Base-by-base conservation (phyloP, 2,888 invertebrate species). In the Cerastoderma edule region DNA sequence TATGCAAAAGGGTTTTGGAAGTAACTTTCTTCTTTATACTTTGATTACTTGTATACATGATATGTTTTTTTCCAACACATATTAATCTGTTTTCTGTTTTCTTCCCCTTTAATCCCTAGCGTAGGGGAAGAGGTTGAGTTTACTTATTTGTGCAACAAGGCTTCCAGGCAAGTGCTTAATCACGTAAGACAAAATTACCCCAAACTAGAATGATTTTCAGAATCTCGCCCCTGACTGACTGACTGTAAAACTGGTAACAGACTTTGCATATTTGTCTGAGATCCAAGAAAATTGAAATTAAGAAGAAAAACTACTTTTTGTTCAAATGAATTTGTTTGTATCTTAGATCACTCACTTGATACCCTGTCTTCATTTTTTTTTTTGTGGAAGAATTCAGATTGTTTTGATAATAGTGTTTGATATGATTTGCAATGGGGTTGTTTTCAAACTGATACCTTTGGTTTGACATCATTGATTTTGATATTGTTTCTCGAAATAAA, bases 21-120 rank as follows among this genome's bases (percentile, higher is more conserved):
- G 39, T 39, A 39, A 39, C 8, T 16, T 10, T 78, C 64, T 39
- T 53, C 22, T 39, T 50, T n/a, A 50, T 24, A 27, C 24, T 24
- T 50, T 10, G 24, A 2, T 27, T 50, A 27, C 54, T 54, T 30
- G 33, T 48, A 33, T 50, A 46, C 24, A 33, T 39, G 67, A 24
- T 57, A n/a, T 50, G 27, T 67, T 60, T 60, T 27, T 60, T 19
- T 60, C 64, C 71, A 81, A 75, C 68, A 74, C 67, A 74, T 79
- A 79, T 80, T 84, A 84, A 81, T 82, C 88, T 90, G 87, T 91
- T 91, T 92, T 92, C 90, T 90, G 85, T 88, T 92, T 92, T 92
- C 92, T 92, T 92, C 93, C 93, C 90, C 91, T 92, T 92, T 93
- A 90, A 89, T 93, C 93, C 89, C 91, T 93, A 93, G 93, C 93